Conservation (phyloP, 2,888 invertebrate species). For the Timandra comae region DNA sequence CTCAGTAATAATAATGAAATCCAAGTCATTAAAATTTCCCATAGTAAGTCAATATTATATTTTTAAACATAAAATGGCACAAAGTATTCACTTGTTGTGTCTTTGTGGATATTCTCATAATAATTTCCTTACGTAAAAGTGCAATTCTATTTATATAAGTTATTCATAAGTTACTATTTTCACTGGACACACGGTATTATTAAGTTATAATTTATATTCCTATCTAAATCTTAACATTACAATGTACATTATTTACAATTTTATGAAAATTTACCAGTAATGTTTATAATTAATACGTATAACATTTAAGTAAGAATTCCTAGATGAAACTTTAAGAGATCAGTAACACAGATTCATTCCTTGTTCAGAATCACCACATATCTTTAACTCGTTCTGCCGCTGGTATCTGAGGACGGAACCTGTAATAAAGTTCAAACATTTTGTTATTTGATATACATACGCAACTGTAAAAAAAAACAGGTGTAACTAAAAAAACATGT, state of each 20-base stretch:
- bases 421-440: conserved; percentile 28
- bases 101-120: conserved; percentile 32
- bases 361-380: conserved; percentile 67
- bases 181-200: conserved; percentile 53
- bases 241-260: conserved; percentile 66
- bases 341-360: not conserved
- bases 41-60: too few relatives aligned
- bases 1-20: too few relatives aligned
- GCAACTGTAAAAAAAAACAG: too few relatives aligned
- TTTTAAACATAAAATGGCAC: conserved; percentile 53
- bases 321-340: conserved; percentile 6
- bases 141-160: not conserved
- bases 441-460: too few relatives aligned
- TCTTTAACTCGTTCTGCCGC: conserved; percentile 72
- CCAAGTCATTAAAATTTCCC: too few relatives aligned
- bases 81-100: conserved; percentile 62
- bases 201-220: conserved; percentile 30
- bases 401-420: conserved; percentile 67
- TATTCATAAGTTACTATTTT: conserved; percentile 46
- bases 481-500: too few relatives aligned
- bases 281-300: conserved; percentile 5
- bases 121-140: conserved; percentile 22
- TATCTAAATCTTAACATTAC: conserved; percentile 30
- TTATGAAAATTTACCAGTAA: conserved; percentile 6
- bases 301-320: not conserved